These are phyloP conservation scores for Alexandromys fortis DNA, from an alignment of 2,113 vertebrate species.

Conservation along the genomic window DNA sequence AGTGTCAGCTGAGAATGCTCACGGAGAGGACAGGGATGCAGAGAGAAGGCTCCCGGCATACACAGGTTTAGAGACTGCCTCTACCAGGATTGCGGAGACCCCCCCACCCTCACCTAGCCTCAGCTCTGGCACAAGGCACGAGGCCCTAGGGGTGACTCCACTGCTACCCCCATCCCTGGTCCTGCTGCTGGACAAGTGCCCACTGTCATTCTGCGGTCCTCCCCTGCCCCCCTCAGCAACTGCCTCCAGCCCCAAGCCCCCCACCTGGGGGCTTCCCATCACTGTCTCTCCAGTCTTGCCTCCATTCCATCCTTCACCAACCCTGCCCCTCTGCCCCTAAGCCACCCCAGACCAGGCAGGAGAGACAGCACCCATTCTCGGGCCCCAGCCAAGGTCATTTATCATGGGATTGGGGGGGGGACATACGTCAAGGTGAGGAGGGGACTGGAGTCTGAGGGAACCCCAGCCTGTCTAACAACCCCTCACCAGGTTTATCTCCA, in stretches of 20 bases:
- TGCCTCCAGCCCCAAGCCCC: neutral
- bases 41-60: neutral
- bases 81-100: too few species aligned
- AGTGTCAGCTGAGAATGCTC: constrained; percentile 50
- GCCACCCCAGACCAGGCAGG: neutral
- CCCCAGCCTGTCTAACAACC: neutral
- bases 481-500: neutral
- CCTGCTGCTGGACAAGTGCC: neutral
- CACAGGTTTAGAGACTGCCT: neutral
- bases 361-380: constrained; percentile 43
- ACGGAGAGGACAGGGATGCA: neutral
- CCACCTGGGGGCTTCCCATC: neutral
- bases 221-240: neutral
- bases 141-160: neutral
- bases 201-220: neutral
- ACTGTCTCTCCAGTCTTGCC: neutral
- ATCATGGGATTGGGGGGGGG: neutral
- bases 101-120: neutral
- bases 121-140: neutral
- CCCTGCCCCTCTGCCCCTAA: neutral
- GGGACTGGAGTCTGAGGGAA: neutral
- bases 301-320: constrained; percentile 25
- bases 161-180: neutral
- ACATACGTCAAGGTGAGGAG: neutral
- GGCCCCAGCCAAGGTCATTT: constrained; percentile 77